A percentile compares a stretch with the other conserved stretches of the same genome.
Evolutionary conservation across 2,113 vertebrate genomes (phyloP).

Genomic region (Tretioscincus oriximinensis): DNA sequence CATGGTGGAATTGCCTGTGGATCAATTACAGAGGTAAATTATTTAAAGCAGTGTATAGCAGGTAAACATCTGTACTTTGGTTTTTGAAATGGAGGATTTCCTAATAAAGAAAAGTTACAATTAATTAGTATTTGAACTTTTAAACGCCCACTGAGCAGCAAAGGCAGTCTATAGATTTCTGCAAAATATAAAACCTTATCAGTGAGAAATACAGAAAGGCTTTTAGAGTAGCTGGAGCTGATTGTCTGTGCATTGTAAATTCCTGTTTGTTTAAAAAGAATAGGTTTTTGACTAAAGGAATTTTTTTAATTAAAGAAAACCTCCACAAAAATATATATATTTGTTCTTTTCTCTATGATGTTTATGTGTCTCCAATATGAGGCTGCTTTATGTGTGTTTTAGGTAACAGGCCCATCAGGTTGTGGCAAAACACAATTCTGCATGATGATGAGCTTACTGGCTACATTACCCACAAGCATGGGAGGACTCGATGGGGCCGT

Average conservation of each 20-base stretch:
- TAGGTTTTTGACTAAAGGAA: too few relatives aligned
- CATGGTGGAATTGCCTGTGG: slow-evolving; percentile 79
- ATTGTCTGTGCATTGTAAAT: background rate
- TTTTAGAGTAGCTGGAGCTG: background rate
- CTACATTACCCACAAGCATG: slow-evolving; percentile 77
- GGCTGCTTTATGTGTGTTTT: slow-evolving; percentile 30
- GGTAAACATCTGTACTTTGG: background rate
- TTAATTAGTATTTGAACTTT: background rate
- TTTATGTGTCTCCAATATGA: background rate
- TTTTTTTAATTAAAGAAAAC: background rate
- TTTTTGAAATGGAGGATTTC: background rate
- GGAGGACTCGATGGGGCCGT: slow-evolving; percentile 80
- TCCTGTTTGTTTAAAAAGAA: background rate
- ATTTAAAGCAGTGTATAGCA: background rate
- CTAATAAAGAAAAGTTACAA: background rate
- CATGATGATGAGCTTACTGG: slow-evolving; percentile 81
- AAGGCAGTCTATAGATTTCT: too few relatives aligned
- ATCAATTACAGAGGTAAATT: slow-evolving; percentile 82
- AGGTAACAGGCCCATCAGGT: slow-evolving; percentile 85
- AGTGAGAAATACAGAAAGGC: background rate
- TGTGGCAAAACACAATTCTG: slow-evolving; percentile 88
- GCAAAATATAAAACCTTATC: too few relatives aligned
- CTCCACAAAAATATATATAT: background rate
- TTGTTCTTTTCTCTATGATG: slow-evolving; percentile 30
- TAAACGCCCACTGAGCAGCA: background rate